A percentile compares a stretch with the other conserved stretches of the same genome.
Conservation (phyloP, 2,888 invertebrate species). For the Amphimallon solstitiale region DNA sequence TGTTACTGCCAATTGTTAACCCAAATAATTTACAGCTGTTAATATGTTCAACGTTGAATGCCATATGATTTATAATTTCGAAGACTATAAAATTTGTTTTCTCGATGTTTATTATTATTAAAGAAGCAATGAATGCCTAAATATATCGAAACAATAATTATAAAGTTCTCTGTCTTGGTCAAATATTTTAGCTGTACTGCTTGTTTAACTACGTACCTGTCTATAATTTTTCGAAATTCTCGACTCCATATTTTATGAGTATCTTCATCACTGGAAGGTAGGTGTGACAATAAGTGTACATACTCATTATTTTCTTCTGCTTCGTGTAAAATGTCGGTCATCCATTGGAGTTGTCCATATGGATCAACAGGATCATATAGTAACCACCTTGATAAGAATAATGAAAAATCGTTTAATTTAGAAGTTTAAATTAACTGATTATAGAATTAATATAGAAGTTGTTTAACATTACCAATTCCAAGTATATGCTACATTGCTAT, state of each 20-base stretch:
- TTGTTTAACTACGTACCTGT: conserved; percentile 45
- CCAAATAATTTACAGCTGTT: too few species aligned
- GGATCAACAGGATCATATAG: conserved; percentile 71
- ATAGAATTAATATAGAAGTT: background rate
- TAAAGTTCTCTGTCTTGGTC: too few species aligned
- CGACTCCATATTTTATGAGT: conserved; percentile 76
- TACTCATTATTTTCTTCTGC: conserved; percentile 77
- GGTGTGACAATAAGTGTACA: conserved; percentile 86
- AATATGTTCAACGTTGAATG: too few species aligned
- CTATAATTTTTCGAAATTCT: conserved; percentile 68
- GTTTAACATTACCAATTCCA: conserved; percentile 72
- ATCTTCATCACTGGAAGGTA: conserved; percentile 77
- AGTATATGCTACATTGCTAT: conserved; percentile 82
- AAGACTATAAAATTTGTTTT: too few species aligned
- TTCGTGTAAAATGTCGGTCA: conserved; percentile 74
- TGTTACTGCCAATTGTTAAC: too few species aligned
- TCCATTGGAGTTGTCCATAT: conserved; percentile 81
- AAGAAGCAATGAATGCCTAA: too few species aligned
- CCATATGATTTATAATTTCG: too few species aligned
- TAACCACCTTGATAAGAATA: conserved; percentile 48
- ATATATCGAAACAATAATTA: too few species aligned
- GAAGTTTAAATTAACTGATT: background rate
- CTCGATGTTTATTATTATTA: too few species aligned
- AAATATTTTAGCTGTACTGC: too few species aligned
- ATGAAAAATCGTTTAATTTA: background rate